These are phyloP conservation scores for Germaria angustata DNA, from an alignment of 2,888 invertebrate species.

Conservation along the genomic window DNA sequence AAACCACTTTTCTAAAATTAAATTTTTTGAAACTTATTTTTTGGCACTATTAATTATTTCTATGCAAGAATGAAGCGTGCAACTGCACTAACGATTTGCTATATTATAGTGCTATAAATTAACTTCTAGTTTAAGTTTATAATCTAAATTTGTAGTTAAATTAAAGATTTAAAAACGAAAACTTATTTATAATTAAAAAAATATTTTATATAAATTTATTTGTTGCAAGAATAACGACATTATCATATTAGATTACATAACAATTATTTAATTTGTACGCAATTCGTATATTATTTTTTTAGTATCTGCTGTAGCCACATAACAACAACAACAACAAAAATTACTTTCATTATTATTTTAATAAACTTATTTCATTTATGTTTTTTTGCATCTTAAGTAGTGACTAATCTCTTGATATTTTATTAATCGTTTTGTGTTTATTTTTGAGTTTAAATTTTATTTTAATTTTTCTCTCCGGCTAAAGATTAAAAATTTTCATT, in stretches of 20 bases:
- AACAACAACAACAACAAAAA: not conserved
- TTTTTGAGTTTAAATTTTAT: not conserved
- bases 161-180: not conserved
- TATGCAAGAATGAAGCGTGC: no score
- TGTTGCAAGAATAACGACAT: not conserved
- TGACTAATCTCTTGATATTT: slow-evolving; percentile 27
- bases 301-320: slow-evolving; percentile 7
- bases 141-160: not conserved
- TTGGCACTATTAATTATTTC: no score
- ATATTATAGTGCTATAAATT: not conserved
- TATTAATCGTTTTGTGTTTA: slow-evolving; percentile 20
- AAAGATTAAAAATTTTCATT: slow-evolving; percentile 1
- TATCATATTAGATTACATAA: not conserved
- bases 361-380: slow-evolving; percentile 17
- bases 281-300: not conserved
- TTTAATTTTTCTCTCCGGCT: not conserved
- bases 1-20: no score
- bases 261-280: not conserved
- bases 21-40: no score
- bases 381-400: slow-evolving; percentile 4
- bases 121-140: not conserved
- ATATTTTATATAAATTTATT: not conserved
- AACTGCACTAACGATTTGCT: no score
- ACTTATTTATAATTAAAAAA: not conserved
- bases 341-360: not conserved